phyloP scores from a whole-genome alignment of 2,797 vertebrate species.

The Luscinia megarhynchos region DNA sequence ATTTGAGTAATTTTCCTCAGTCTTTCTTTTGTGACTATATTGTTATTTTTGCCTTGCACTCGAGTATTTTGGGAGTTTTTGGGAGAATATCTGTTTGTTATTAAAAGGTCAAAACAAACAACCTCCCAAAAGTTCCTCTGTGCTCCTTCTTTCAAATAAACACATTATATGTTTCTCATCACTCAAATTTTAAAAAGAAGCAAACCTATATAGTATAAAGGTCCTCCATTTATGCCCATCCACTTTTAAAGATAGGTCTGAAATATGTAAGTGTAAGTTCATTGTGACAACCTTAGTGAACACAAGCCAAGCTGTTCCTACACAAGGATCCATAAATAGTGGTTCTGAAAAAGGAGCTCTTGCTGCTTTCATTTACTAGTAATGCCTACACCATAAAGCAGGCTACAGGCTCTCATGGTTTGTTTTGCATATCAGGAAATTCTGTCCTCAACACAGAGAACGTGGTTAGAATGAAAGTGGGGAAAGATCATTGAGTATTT shows the following conservation, averaged over 20 bases:
- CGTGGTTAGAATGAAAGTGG: not conserved
- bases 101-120: not conserved
- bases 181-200: not conserved
- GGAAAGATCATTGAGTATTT: not conserved
- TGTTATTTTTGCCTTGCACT: not conserved
- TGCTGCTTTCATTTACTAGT: not conserved
- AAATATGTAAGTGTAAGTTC: not conserved
- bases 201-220: not conserved
- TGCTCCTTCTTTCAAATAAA: not conserved
- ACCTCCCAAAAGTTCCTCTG: not conserved
- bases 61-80: not conserved
- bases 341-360: not conserved
- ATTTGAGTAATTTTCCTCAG: not conserved
- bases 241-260: not conserved
- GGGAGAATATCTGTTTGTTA: not conserved
- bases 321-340: not conserved
- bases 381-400: not conserved
- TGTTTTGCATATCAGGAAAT: conserved; percentile 3
- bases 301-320: not conserved
- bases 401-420: not conserved
- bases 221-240: not conserved
- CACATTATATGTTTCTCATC: not conserved
- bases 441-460: not conserved
- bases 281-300: not conserved
- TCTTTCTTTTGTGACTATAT: not conserved